Evolutionary conservation across 2,888 invertebrate genomes (phyloP), one percentile per base, ranked within the genome.

Genomic region (Plutella xylostella): DNA sequence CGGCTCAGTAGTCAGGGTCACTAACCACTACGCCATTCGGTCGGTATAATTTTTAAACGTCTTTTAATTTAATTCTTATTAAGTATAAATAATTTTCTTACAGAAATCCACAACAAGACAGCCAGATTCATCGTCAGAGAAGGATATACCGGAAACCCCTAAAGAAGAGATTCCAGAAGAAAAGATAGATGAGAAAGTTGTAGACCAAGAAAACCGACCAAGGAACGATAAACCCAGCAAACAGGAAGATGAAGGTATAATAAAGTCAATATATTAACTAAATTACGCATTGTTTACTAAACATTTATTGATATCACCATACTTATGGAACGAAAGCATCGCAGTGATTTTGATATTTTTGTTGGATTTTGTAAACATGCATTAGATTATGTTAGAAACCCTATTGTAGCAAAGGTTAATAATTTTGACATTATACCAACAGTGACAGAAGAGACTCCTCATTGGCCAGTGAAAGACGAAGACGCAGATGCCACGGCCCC

Each of bases 61-160:
- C 22, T 0, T 38, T 12, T n/a, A n/a, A n/a, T n/a, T n/a, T n/a
- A n/a, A n/a, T n/a, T n/a, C n/a, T n/a, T n/a, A n/a, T n/a, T n/a
- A n/a, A n/a, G n/a, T n/a, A n/a, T n/a, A 12, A 19, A 9, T 37
- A 19, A 37, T 3, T 20, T 45, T 47, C 18, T 66, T 67, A 17
- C 58, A 79, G 76, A 78, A 82, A 64, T 72, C 80, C 6, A 83
- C 83, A 12, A 77, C 79, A 11, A 60, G 72, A 33, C 78, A 72
- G 51, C 82, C 80, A 0, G 83, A 83, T 40, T 63, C 80, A 0
- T 77, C 82, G 31, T 77, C 83, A 43, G 82, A 82, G 48, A 64
- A 63, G 42, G 73, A 73, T 22, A 70, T 72, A 6, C 68, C 72
- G 0, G 67, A 68, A 30, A 62, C 54, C 1, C 68, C 78, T 0